Conservation (phyloP, 2,888 invertebrate genomes). For the Plebejus melissa region DNA sequence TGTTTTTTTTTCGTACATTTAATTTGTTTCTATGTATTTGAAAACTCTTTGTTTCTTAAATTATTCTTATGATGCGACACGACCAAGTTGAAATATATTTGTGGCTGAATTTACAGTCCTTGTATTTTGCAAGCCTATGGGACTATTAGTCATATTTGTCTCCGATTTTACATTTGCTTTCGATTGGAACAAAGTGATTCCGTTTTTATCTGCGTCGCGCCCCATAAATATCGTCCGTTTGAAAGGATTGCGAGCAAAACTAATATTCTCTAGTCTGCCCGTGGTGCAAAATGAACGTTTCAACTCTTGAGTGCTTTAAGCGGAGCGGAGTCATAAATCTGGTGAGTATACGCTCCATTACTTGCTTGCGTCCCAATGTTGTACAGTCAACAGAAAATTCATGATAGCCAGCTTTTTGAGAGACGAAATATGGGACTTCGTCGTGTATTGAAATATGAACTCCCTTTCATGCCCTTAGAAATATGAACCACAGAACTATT, state of each 20-base stretch:
- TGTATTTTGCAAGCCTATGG: neutral
- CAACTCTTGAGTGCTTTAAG: constrained; percentile 45
- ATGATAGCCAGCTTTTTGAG: constrained; percentile 14
- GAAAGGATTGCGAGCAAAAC: constrained; percentile 42
- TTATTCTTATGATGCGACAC: too few species aligned
- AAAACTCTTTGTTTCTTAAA: too few species aligned
- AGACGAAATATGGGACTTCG: constrained; percentile 9
- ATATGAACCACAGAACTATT: neutral
- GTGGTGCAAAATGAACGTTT: constrained; percentile 45
- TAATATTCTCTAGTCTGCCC: constrained; percentile 42
- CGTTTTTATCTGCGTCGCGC: constrained; percentile 29
- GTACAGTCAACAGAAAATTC: constrained; percentile 26
- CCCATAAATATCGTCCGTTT: constrained; percentile 39
- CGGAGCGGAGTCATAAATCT: constrained; percentile 46
- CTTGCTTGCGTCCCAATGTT: constrained; percentile 40
- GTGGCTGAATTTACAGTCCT: neutral
- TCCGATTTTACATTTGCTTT: constrained; percentile 7
- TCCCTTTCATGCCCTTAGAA: constrained; percentile 10
- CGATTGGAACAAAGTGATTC: constrained; percentile 25
- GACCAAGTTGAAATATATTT: neutral
- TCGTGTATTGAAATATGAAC: constrained; percentile 16
- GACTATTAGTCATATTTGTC: neutral
- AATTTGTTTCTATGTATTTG: too few species aligned
- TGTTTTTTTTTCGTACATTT: too few species aligned
- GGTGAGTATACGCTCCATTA: constrained; percentile 46